Percentiles rank a stretch among this genome's conserved stretches.
These are phyloP conservation scores for Eucidaris tribuloides DNA, from an alignment of 35 echinoderm and acorn worm species.

Conservation along the genomic window DNA sequence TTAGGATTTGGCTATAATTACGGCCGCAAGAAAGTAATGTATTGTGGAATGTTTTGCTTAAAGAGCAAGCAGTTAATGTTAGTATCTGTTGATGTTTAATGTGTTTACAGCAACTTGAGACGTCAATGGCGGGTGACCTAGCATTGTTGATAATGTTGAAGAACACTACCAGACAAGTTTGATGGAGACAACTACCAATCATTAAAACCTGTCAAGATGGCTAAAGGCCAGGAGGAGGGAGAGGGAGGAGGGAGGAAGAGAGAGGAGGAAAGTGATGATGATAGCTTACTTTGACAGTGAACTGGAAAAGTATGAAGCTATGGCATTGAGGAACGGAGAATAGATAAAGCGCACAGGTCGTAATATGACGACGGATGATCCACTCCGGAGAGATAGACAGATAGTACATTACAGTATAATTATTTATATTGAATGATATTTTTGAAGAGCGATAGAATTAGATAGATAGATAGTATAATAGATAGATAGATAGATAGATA, in stretches of 20 bases:
- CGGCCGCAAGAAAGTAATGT: too few species aligned
- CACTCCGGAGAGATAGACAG: too few species aligned
- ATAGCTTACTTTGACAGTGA: neutral
- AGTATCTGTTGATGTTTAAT: too few species aligned
- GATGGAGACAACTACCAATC: neutral
- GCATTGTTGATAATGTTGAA: slow-evolving; percentile 47
- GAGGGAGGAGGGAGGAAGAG: slow-evolving; percentile 46
- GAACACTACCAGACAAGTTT: neutral
- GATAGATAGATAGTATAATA: too few species aligned
- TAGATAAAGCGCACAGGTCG: neutral
- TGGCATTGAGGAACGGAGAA: neutral
- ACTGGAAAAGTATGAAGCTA: neutral
- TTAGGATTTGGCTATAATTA: too few species aligned
- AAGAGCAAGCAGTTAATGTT: too few species aligned
- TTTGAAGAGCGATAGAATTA: too few species aligned
- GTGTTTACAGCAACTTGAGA: slow-evolving; percentile 75
- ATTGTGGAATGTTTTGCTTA: too few species aligned
- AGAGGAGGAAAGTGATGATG: neutral
- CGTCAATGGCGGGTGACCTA: slow-evolving; percentile 57
- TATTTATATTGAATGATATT: too few species aligned
- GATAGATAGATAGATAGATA: too few species aligned
- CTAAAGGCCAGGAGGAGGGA: neutral
- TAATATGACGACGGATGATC: too few species aligned
- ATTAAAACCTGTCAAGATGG: neutral
- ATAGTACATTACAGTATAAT: too few species aligned